Evolutionary conservation across 2,797 vertebrate genomes (phyloP).

Genomic region (Taeniopygia guttata): DNA sequence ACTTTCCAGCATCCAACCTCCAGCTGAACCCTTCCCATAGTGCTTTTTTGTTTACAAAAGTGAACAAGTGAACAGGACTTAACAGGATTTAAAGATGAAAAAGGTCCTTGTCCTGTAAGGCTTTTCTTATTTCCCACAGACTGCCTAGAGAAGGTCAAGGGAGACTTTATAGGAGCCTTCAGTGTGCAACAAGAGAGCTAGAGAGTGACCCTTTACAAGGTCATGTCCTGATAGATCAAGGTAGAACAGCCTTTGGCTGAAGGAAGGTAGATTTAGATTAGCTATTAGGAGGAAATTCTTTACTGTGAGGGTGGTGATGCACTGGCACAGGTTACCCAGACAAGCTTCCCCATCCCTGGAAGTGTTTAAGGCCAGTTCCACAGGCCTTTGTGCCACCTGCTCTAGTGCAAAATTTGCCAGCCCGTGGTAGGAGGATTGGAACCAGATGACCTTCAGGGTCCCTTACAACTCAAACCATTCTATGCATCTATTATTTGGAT

Average conservation of each 20-base stretch:
- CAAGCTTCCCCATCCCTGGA: background rate
- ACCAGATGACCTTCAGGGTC: background rate
- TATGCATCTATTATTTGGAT: background rate
- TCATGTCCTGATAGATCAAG: background rate
- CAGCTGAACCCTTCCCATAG: background rate
- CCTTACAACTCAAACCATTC: background rate
- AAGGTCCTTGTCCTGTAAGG: background rate
- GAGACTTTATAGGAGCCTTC: background rate
- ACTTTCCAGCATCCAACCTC: rapidly evolving
- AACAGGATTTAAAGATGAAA: background rate
- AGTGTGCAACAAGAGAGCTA: rapidly evolving
- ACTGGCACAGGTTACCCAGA: background rate
- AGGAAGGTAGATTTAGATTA: background rate
- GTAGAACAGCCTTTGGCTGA: background rate
- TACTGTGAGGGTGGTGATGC: too few species aligned
- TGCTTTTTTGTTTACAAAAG: background rate
- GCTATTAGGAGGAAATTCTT: background rate
- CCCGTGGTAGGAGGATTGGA: background rate
- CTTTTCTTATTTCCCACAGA: background rate
- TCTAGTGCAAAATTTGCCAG: background rate
- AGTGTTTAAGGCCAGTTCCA: background rate
- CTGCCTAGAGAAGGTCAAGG: background rate
- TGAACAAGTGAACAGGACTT: background rate
- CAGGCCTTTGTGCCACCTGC: background rate
- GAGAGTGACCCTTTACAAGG: background rate